These are phyloP conservation scores for Holacanthus passer DNA, from an alignment of 2,113 vertebrate genomes.

Conservation along the genomic window DNA sequence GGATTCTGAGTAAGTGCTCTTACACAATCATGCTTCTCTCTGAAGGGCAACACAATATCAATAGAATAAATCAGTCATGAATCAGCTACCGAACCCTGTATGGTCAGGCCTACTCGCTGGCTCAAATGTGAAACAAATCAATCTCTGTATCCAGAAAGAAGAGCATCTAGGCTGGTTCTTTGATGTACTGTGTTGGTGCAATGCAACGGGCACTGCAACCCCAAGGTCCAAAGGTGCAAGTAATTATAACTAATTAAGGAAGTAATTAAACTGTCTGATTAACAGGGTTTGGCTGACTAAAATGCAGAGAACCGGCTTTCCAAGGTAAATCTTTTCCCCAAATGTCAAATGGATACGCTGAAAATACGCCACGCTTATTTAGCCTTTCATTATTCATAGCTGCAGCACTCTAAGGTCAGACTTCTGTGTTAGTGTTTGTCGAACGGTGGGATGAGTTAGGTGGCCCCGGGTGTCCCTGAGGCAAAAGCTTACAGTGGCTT, in stretches of 20 bases:
- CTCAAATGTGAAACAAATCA: constrained; percentile 27
- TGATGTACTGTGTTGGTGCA: not conserved
- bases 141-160: not conserved
- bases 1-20: constrained; percentile 63
- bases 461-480: constrained; percentile 53
- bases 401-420: constrained; percentile 27
- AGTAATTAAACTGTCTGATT: not conserved
- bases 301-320: not conserved
- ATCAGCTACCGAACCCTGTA: constrained; percentile 19
- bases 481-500: constrained; percentile 43
- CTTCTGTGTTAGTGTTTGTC: constrained; percentile 30
- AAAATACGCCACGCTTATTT: not conserved
- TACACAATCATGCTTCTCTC: constrained; percentile 54
- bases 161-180: not conserved
- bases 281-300: too few species aligned
- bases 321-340: not conserved
- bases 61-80: constrained; percentile 61
- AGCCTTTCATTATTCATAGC: constrained; percentile 20
- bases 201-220: not conserved
- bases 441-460: not conserved
- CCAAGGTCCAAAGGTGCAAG: constrained; percentile 16
- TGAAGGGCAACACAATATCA: constrained; percentile 60
- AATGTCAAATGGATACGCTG: not conserved
- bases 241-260: too few species aligned
- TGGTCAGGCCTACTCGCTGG: constrained; percentile 24